These are phyloP conservation scores for Gastrophryne carolinensis DNA, from an alignment of 2,797 vertebrate species.

Conservation along the genomic window DNA sequence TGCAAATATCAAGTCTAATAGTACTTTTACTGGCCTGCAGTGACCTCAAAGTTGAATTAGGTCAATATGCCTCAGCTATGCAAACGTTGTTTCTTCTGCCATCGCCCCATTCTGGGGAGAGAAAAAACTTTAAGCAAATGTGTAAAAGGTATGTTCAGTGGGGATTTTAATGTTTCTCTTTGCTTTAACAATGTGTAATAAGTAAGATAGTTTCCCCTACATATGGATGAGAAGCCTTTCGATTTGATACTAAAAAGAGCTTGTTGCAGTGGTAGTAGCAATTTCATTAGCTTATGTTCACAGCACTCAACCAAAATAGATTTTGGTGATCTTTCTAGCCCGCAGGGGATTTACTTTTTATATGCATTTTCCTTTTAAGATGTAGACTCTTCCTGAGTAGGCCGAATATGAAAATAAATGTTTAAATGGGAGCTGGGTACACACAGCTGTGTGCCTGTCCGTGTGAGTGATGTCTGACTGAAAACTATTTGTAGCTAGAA, in stretches of 20 bases:
- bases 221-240: neutral
- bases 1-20: conserved; percentile 43
- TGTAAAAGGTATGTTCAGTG: neutral
- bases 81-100: conserved; percentile 31
- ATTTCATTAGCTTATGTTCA: conserved; percentile 32
- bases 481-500: conserved; percentile 21
- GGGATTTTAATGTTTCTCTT: no score
- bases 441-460: conserved; percentile 47
- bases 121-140: neutral
- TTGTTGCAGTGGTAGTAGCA: conserved; percentile 1
- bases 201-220: neutral
- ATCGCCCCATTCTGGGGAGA: neutral
- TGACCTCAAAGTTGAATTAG: conserved; percentile 28
- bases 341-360: conserved; percentile 47
- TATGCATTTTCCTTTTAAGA: conserved; percentile 51
- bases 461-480: conserved; percentile 23
- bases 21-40: conserved; percentile 32
- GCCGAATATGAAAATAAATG: conserved; percentile 48
- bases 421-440: conserved; percentile 42
- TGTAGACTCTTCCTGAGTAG: conserved; percentile 50
- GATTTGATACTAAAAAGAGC: conserved; percentile 18
- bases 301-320: conserved; percentile 20
- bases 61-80: conserved; percentile 38
- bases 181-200: neutral
- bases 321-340: conserved; percentile 40